phyloP scores from a whole-genome alignment of 1,140 invertebrate species.

The Brachystomella parvula region DNA sequence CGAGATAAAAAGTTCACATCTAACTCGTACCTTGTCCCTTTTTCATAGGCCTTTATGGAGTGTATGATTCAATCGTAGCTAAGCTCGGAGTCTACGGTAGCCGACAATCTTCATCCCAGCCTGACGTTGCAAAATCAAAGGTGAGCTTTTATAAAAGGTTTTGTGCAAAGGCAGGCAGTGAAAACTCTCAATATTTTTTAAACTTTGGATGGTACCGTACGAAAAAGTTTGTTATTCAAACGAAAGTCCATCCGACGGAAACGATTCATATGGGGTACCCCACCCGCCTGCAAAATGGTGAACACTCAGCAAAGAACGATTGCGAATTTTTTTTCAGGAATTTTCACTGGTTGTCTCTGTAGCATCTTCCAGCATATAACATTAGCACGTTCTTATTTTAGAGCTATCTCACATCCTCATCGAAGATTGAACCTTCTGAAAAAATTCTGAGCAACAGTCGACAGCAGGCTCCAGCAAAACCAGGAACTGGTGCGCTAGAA shows the following conservation, averaged over 20 bases:
- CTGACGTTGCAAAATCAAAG: not conserved
- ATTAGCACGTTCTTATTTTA: not conserved
- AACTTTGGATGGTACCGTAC: no score
- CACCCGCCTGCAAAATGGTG: not conserved
- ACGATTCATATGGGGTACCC: not conserved
- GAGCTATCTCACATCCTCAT: constrained; percentile 13
- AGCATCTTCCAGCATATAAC: not conserved
- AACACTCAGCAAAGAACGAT: not conserved
- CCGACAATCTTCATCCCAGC: not conserved
- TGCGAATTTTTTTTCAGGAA: not conserved
- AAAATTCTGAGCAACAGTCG: constrained; percentile 31
- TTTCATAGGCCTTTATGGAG: constrained; percentile 8
- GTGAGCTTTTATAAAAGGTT: not conserved
- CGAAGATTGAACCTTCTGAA: constrained; percentile 25
- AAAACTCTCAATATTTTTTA: no score
- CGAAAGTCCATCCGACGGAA: no score
- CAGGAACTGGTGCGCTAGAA: constrained; percentile 50
- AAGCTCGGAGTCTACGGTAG: not conserved
- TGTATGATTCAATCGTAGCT: constrained; percentile 5
- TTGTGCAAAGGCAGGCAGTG: no score
- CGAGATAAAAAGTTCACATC: not conserved
- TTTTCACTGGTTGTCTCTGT: not conserved
- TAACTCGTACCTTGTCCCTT: not conserved
- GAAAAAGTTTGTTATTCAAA: no score
- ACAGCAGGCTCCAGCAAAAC: constrained; percentile 43